These are phyloP conservation scores for Silurus aristotelis DNA, from an alignment of 2,797 vertebrate species.

Conservation along the genomic window DNA sequence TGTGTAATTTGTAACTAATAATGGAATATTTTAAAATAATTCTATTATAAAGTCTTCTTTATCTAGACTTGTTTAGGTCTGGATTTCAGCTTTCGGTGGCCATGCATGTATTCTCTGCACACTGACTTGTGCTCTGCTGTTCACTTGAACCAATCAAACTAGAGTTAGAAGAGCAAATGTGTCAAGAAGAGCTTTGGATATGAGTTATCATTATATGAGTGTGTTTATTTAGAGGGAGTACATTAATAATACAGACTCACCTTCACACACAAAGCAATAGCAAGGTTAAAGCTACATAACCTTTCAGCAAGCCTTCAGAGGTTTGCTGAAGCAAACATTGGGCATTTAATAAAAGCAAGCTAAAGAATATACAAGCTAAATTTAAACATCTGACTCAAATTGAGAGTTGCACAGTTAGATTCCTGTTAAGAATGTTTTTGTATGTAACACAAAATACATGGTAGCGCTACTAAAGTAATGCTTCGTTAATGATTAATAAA, in stretches of 20 bases:
- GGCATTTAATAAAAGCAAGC: neutral
- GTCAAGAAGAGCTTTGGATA: neutral
- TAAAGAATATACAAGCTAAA: neutral
- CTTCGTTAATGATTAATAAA: neutral
- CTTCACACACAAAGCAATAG: neutral
- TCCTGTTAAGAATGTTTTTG: neutral
- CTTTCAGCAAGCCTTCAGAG: neutral
- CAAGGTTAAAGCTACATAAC: conserved; percentile 1
- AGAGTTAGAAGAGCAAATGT: neutral
- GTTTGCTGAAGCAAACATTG: neutral
- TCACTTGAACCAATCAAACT: neutral
- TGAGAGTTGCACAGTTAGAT: neutral
- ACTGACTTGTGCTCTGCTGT: neutral
- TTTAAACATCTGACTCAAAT: neutral
- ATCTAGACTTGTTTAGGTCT: neutral
- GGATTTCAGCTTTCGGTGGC: neutral
- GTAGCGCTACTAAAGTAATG: neutral
- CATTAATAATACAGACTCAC: neutral
- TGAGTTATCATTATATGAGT: neutral
- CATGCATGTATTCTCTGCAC: neutral
- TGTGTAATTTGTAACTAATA: neutral
- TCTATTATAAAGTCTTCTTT: neutral
- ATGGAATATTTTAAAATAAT: too few species aligned
- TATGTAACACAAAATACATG: neutral
- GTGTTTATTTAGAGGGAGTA: neutral